A percentile compares a stretch with the other conserved stretches of the same genome.
phyloP scores from a whole-genome alignment of 1,140 invertebrate species.

The Chrysopa pallens region DNA sequence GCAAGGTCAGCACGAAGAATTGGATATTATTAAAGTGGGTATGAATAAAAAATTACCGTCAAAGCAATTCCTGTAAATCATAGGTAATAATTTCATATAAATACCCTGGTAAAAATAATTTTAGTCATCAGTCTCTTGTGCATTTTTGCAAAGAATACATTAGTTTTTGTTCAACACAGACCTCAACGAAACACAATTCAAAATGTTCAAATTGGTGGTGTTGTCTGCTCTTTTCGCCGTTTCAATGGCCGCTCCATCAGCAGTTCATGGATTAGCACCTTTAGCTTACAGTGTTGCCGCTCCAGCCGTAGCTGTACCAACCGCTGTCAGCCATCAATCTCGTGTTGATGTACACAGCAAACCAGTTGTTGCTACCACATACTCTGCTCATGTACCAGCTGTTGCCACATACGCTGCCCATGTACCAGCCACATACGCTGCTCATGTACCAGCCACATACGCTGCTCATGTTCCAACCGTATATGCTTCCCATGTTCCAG shows the following conservation, averaged over 20 bases:
- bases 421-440: conserved; percentile 5
- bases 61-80: conserved; percentile 1
- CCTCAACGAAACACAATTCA: conserved; percentile 17
- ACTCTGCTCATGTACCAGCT: conserved; percentile 3
- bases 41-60: background rate
- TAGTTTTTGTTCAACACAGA: conserved; percentile 22
- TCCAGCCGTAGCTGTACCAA: conserved; percentile 6
- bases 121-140: conserved; percentile 2
- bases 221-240: conserved; percentile 29
- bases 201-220: conserved; percentile 34
- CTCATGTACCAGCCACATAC: conserved; percentile 4
- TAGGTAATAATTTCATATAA: conserved; percentile 1
- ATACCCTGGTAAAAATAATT: conserved; percentile 2
- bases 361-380: conserved; percentile 9
- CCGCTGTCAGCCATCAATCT: conserved; percentile 11
- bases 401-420: conserved; percentile 4
- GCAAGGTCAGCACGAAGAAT: too few relatives aligned
- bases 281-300: conserved; percentile 13
- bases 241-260: conserved; percentile 21
- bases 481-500: background rate
- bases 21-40: too few relatives aligned
- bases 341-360: conserved; percentile 9
- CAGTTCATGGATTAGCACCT: conserved; percentile 16
- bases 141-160: conserved; percentile 4
- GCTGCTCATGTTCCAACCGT: background rate